A percentile compares a stretch with the other conserved stretches of the same genome.
Evolutionary conservation across 2,113 vertebrate species (phyloP).

Genomic region (Gopherus flavomarginatus): DNA sequence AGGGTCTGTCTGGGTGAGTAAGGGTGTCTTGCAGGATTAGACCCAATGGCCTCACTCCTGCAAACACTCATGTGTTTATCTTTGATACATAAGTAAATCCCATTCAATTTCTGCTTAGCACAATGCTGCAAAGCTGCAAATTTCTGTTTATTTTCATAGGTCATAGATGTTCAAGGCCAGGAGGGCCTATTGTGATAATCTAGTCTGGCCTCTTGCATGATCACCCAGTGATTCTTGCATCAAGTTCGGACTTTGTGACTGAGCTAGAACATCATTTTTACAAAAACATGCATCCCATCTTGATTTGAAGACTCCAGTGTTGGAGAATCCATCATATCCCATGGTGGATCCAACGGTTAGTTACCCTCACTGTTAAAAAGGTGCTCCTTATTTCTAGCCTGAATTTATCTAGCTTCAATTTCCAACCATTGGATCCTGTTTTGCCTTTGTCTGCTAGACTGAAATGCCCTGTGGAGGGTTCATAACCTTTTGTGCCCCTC

Average conservation of each 20-base stretch:
- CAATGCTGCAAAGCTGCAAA: background rate
- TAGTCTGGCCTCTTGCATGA: background rate
- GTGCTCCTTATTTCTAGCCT: background rate
- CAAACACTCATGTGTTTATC: background rate
- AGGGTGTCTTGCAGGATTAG: background rate
- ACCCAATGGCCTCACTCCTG: background rate
- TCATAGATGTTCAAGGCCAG: background rate
- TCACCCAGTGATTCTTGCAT: background rate
- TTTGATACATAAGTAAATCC: rapidly evolving
- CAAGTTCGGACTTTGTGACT: background rate
- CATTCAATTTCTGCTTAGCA: background rate
- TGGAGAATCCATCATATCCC: background rate
- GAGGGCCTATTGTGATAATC: background rate
- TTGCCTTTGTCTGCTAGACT: background rate
- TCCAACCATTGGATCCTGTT: background rate
- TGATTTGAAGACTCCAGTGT: background rate
- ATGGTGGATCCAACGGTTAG: background rate
- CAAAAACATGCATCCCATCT: background rate
- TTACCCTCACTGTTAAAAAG: background rate
- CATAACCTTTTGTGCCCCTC: background rate
- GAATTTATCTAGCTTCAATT: background rate
- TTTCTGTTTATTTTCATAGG: background rate
- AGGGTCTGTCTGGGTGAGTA: background rate
- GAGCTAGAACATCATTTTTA: background rate
- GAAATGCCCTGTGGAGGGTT: background rate